These are phyloP conservation scores for Tetranychus truncatus DNA, from an alignment of 2,888 invertebrate genomes.

Conservation along the genomic window DNA sequence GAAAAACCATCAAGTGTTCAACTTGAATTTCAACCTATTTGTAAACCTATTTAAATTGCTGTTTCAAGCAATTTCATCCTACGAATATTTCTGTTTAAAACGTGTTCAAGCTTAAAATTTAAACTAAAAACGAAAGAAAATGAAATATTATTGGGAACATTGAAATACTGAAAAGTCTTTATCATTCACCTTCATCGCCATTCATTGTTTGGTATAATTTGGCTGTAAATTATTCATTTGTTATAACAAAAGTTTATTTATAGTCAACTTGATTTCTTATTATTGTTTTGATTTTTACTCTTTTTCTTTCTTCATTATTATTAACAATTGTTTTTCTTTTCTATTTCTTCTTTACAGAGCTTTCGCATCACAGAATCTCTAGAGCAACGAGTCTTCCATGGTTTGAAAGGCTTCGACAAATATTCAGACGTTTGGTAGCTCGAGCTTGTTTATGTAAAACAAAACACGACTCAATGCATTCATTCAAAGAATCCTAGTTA, in stretches of 20 bases:
- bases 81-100: neutral
- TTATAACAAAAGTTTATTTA: too few species aligned
- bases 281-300: neutral
- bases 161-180: too few species aligned
- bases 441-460: conserved; percentile 10
- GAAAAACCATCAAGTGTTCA: too few species aligned
- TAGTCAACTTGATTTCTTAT: too few species aligned
- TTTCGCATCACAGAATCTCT: neutral
- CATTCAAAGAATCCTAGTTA: neutral
- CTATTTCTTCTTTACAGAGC: neutral
- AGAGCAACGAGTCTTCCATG: neutral
- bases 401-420: conserved; percentile 1
- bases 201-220: too few species aligned
- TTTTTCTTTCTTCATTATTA: neutral
- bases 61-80: neutral
- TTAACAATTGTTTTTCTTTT: neutral
- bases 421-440: conserved; percentile 2
- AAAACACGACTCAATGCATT: conserved; percentile 6
- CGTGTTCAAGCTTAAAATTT: neutral
- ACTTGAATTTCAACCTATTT: neutral
- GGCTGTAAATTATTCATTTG: too few species aligned
- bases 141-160: too few species aligned
- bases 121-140: too few species aligned
- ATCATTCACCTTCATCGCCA: too few species aligned
- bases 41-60: neutral